phyloP scores from a whole-genome alignment of 2,888 invertebrate genomes.

The Eugnorisma glareosa region DNA sequence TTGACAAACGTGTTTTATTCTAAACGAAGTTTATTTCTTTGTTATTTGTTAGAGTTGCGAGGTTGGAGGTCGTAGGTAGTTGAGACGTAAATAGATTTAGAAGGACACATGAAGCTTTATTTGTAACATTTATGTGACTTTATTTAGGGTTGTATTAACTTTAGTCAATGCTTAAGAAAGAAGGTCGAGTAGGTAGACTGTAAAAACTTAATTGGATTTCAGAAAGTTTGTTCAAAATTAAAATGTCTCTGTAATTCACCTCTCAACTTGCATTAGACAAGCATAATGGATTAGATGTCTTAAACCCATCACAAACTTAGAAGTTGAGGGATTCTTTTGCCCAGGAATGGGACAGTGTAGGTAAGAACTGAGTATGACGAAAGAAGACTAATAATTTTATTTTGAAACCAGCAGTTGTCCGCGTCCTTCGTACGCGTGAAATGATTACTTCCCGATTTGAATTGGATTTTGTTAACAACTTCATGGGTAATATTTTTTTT shows the following conservation, averaged over 20 bases:
- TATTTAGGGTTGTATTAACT: not conserved
- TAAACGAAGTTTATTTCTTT: constrained; percentile 1
- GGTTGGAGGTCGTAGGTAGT: not conserved
- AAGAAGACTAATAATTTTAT: not conserved
- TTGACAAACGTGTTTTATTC: constrained; percentile 13
- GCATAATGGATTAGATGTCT: not conserved
- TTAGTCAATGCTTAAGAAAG: not conserved
- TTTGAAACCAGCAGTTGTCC: too few species aligned
- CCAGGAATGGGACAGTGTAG: not conserved
- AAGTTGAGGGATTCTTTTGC: not conserved
- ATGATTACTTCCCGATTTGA: too few species aligned
- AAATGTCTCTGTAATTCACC: not conserved
- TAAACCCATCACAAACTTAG: not conserved
- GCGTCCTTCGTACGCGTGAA: too few species aligned
- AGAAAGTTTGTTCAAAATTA: not conserved
- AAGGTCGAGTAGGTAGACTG: not conserved
- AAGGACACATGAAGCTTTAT: not conserved
- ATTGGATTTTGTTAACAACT: too few species aligned
- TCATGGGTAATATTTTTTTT: too few species aligned
- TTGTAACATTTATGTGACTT: not conserved
- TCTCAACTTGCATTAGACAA: not conserved
- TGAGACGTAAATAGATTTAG: not conserved
- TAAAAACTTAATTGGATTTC: not conserved
- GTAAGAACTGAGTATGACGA: not conserved
- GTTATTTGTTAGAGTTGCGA: not conserved